Percentiles rank a stretch among this genome's conserved stretches.
phyloP scores from a whole-genome alignment of 2,888 invertebrate genomes.

The Drosophila prolongata region DNA sequence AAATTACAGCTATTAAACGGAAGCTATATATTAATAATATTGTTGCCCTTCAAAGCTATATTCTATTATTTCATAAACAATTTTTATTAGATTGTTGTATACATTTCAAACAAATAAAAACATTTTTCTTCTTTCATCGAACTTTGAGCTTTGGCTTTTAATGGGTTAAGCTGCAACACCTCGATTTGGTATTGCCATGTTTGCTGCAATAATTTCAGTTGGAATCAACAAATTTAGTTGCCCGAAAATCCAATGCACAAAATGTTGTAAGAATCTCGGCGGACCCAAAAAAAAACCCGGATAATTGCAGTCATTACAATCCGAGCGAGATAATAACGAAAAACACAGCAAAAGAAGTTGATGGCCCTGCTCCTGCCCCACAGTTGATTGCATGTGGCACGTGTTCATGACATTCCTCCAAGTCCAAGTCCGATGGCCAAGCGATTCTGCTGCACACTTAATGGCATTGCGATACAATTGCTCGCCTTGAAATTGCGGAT shows the following conservation, averaged over 20 bases:
- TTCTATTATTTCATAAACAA: too few species aligned
- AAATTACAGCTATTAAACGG: too few species aligned
- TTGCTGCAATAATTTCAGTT: slow-evolving; percentile 5
- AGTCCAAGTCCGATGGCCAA: slow-evolving; percentile 33
- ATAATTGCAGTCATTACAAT: slow-evolving; percentile 38
- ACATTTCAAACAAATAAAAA: too few species aligned
- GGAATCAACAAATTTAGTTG: slow-evolving; percentile 4
- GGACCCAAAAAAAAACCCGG: slow-evolving; percentile 4
- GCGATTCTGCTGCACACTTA: slow-evolving; percentile 20
- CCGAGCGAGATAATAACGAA: slow-evolving; percentile 19
- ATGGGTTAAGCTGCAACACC: slow-evolving; percentile 21
- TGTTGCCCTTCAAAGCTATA: too few species aligned
- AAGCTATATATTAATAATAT: too few species aligned
- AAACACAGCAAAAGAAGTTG: slow-evolving; percentile 39
- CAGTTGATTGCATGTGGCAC: slow-evolving; percentile 47
- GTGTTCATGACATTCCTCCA: slow-evolving; percentile 62
- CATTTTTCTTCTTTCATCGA: too few species aligned
- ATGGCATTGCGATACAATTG: slow-evolving; percentile 20
- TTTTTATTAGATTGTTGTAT: too few species aligned
- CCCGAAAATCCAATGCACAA: slow-evolving; percentile 10
- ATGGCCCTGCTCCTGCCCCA: slow-evolving; percentile 30
- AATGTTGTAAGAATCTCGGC: slow-evolving; percentile 69
- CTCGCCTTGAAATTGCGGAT: slow-evolving; percentile 22
- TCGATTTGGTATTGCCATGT: slow-evolving; percentile 1
- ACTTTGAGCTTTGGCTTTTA: neutral